phyloP scores from a whole-genome alignment of 2,888 invertebrate species.

The Anorthoa munda region DNA sequence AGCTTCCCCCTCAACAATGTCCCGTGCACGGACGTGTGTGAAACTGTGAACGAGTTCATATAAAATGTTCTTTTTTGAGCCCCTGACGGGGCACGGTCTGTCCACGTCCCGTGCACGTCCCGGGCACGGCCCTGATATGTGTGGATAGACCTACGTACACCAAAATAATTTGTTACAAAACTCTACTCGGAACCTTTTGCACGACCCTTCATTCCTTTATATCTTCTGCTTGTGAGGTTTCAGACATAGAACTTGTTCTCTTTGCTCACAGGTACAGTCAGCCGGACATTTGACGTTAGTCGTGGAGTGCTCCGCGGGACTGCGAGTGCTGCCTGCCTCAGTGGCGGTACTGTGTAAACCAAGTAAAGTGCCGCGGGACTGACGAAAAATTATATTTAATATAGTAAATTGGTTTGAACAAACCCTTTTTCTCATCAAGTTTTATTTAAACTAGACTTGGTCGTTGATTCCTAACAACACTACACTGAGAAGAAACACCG shows the following conservation, averaged over 20 bases:
- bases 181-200: background rate
- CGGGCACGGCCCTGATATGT: no score
- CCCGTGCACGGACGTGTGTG: no score
- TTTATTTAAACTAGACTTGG: no score
- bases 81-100: no score
- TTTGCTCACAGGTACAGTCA: conserved; percentile 1
- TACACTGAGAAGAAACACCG: background rate
- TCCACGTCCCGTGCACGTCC: no score
- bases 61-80: no score
- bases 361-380: background rate
- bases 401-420: background rate
- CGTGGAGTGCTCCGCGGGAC: background rate
- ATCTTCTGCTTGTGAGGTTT: background rate
- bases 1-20: no score
- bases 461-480: background rate
- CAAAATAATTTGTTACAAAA: no score
- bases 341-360: background rate
- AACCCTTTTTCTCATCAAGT: background rate
- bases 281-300: background rate
- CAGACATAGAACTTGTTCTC: conserved; percentile 1
- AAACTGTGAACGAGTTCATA: no score
- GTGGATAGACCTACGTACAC: no score
- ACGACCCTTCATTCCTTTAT: background rate
- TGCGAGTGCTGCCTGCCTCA: background rate
- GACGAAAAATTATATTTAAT: background rate